phyloP scores from a whole-genome alignment of 2,113 vertebrate genomes.

The Corythornis madagascariensis region DNA sequence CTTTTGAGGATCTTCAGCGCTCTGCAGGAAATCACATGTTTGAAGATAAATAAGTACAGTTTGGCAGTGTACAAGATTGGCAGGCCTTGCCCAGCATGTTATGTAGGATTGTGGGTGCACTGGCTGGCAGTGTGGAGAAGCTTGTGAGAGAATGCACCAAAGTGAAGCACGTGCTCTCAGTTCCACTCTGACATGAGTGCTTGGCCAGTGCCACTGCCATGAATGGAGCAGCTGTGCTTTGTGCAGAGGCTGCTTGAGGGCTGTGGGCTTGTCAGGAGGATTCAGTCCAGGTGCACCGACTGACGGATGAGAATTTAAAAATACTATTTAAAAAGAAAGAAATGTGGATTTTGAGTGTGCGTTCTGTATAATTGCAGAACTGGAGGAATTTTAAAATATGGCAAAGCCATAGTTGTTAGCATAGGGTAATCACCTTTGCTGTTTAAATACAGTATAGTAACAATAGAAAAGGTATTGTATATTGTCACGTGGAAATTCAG shows the following conservation, averaged over 20 bases:
- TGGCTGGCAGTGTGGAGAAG: not conserved
- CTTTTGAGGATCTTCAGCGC: not conserved
- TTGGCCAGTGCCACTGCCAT: not conserved
- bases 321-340: not conserved
- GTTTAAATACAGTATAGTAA: constrained; percentile 48
- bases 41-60: not conserved
- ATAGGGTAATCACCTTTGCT: constrained; percentile 29
- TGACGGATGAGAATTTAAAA: not conserved
- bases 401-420: not conserved
- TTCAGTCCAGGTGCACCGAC: not conserved
- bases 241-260: not conserved
- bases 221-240: not conserved
- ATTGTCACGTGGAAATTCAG: constrained; percentile 14
- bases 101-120: not conserved
- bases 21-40: rapidly evolving
- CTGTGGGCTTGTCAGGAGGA: not conserved
- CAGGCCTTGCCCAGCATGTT: not conserved
- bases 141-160: not conserved
- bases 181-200: not conserved
- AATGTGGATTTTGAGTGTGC: not conserved
- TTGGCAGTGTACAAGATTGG: not conserved
- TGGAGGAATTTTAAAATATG: not conserved
- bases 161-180: not conserved
- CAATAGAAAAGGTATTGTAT: constrained; percentile 30
- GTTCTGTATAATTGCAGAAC: not conserved